A percentile compares a stretch with the other conserved stretches of the same genome.
phyloP scores from a whole-genome alignment of 2,888 invertebrate genomes.

The Rhagophthalmus giganteus region DNA sequence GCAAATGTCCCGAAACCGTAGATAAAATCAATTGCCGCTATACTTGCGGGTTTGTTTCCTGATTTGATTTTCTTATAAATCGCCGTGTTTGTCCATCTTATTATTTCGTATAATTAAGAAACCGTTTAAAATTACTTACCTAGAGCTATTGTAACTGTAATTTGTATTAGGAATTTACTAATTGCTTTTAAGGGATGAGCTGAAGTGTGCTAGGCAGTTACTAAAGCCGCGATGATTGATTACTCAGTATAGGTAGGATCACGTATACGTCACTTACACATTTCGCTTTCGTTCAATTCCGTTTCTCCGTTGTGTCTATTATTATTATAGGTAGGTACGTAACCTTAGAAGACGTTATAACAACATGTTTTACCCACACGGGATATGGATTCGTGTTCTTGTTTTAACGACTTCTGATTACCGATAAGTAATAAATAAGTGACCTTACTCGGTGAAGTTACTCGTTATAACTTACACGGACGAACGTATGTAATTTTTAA shows the following conservation, averaged over 20 bases:
- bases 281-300: conserved; percentile 30
- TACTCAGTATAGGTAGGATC: conserved; percentile 39
- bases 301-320: conserved; percentile 24
- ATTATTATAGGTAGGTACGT: too few relatives aligned
- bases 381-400: too few relatives aligned
- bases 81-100: conserved; percentile 38
- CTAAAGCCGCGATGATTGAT: conserved; percentile 44
- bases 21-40: conserved; percentile 49
- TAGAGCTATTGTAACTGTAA: conserved; percentile 1
- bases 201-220: conserved; percentile 32
- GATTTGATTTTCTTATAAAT: conserved; percentile 46
- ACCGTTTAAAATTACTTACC: too few relatives aligned
- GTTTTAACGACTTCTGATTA: too few relatives aligned
- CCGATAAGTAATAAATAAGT: too few relatives aligned
- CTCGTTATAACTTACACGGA: too few relatives aligned
- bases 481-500: too few relatives aligned
- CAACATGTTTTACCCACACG: too few relatives aligned
- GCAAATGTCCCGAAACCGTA: conserved; percentile 45
- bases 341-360: too few relatives aligned
- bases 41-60: conserved; percentile 40
- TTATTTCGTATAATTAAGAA: neutral
- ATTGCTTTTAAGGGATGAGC: conserved; percentile 33
- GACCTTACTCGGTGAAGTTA: too few relatives aligned
- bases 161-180: conserved; percentile 36
- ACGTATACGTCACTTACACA: conserved; percentile 37